Evolutionary conservation across 1,140 invertebrate genomes (phyloP), one percentile per base, ranked within the genome.

Genomic region (Euschistus heros): DNA sequence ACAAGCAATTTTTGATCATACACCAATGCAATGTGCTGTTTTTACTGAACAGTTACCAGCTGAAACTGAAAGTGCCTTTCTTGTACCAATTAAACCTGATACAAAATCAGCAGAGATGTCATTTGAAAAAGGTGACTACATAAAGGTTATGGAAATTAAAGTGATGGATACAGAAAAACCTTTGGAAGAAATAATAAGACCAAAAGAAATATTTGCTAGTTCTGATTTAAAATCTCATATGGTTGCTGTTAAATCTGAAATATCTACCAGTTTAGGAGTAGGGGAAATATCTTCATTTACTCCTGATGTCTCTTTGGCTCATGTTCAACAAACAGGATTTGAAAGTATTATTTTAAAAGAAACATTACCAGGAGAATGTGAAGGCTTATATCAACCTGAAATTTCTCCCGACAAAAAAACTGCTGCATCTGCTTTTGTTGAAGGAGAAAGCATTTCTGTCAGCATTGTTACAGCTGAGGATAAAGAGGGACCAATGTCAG

Each of bases 291-390:
- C 66, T 46, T 33, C 71, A 27, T 70, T 75, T 63, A 70, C 71
- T 62, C 71, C 73, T 3, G 62, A 71, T 62, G 72, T 75, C 66
- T 70, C 72, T 27, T 74, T 72, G 67, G 78, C 80, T 0, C 76
- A 75, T 64, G 71, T 78, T 42, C 71, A 70, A 68, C 70, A 67
- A 68, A 64, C 54, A 60, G 64, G 76, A 33, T 77, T 79, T 42
- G 80, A 83, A 73, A 75, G 78, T 68, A 68, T 84, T 22, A 73
- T 80, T 63, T 74, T 76, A 62, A 75, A 74, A 17, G 78, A 82
- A 74, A 72, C 75, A 20, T 66, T 78, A 37, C 67, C 76, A 30
- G 76, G 78, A 6, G 81, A 83, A 71, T 76, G 76, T 62, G 81
- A 83, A 73, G 74, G 72, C 60, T 68, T 72, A 52, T 78, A 81